These are phyloP conservation scores for Stegana nigrithorax DNA, from an alignment of 2,888 invertebrate species.

Conservation along the genomic window DNA sequence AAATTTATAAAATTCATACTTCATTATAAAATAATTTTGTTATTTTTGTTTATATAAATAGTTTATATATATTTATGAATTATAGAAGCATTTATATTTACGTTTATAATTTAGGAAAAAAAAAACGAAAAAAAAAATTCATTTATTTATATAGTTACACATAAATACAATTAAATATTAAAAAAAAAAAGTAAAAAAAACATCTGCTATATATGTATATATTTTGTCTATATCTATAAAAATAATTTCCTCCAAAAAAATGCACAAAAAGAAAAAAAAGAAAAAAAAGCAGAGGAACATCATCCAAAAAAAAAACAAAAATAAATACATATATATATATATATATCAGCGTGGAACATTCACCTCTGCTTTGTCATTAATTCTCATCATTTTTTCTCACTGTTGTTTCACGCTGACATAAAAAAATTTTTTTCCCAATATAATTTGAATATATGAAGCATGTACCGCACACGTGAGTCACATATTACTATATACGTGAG, in stretches of 20 bases:
- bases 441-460: not conserved
- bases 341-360: too few species aligned
- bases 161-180: constrained; percentile 13
- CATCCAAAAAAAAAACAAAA: constrained; percentile 24
- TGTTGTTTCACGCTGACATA: not conserved
- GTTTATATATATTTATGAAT: constrained; percentile 32
- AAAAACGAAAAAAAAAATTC: constrained; percentile 25
- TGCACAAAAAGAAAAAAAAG: constrained; percentile 28
- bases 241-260: constrained; percentile 15
- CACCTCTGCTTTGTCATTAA: too few species aligned
- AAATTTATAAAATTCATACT: constrained; percentile 33
- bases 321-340: constrained; percentile 22
- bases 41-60: constrained; percentile 43
- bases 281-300: constrained; percentile 46
- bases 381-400: too few species aligned
- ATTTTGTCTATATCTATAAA: not conserved
- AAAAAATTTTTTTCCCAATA: not conserved
- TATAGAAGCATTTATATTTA: constrained; percentile 29
- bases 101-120: constrained; percentile 26
- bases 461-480: not conserved
- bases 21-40: constrained; percentile 43
- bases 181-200: constrained; percentile 23
- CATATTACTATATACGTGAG: not conserved
- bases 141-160: constrained; percentile 21
- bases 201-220: constrained; percentile 10